These are phyloP conservation scores for Microctenopoma stevenorrisi DNA, from an alignment of 2,797 vertebrate species.

Conservation along the genomic window DNA sequence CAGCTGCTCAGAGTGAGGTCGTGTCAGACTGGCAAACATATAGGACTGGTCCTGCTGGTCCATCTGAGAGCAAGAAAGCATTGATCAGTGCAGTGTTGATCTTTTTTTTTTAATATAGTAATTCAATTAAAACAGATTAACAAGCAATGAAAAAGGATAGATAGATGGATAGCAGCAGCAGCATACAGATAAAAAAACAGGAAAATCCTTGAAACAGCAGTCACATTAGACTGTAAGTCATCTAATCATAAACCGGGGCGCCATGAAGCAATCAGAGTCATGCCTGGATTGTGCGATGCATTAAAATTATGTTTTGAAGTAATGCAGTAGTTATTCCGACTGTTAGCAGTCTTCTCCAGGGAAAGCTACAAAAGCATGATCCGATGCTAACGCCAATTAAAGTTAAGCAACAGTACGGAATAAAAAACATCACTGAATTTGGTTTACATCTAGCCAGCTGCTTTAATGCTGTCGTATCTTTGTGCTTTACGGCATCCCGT, in stretches of 20 bases:
- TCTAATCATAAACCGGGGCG: constrained; percentile 15
- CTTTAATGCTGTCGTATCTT: neutral
- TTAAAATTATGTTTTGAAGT: constrained; percentile 22
- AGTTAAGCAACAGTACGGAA: constrained; percentile 5
- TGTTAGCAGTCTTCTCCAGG: constrained; percentile 12
- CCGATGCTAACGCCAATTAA: constrained; percentile 38
- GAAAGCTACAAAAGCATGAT: constrained; percentile 36
- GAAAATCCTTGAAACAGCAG: no score
- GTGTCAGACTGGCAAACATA: constrained; percentile 97
- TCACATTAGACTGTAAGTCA: constrained; percentile 2
- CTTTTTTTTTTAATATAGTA: neutral
- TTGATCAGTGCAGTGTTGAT: constrained; percentile 33
- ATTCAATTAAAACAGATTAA: constrained; percentile 1
- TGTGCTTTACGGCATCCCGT: neutral
- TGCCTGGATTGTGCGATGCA: constrained; percentile 6
- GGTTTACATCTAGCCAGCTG: no score
- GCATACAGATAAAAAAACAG: no score
- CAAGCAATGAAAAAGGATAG: neutral
- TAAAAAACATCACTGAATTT: neutral
- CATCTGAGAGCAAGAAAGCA: constrained; percentile 86
- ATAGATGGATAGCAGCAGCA: no score
- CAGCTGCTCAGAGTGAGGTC: constrained; percentile 96
- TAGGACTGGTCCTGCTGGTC: constrained; percentile 95
- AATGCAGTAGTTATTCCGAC: constrained; percentile 10
- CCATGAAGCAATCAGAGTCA: constrained; percentile 33